Evolutionary conservation across 2,797 vertebrate genomes (phyloP), one percentile per base, ranked within the genome.

Genomic region (Cygnus olor): DNA sequence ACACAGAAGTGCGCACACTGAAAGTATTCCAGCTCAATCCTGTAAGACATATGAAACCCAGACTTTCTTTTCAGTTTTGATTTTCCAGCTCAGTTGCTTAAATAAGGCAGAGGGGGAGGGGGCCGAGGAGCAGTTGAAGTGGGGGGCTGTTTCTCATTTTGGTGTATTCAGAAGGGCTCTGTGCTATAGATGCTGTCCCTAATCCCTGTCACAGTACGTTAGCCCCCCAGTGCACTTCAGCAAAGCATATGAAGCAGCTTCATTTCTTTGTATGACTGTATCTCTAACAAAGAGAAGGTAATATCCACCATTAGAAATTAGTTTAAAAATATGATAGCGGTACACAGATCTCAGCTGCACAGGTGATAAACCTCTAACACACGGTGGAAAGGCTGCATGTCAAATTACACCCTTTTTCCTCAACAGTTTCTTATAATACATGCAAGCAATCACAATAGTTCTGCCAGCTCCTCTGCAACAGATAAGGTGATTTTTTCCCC

Each of bases 11-110:
- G 12, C 80, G 24, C 51, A 69, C 7, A 45, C n/a, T 57, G 47
- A 8, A 71, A 79, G 44, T 70, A 73, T 70, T 95, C 88, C 66
- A 85, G 57, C 49, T 91, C 49, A 88, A 34, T 56, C 34, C 60
- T 34, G 7, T 22, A 42, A 51, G 15, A 68, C 18, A 20, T 11
- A 58, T 0, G 16, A 92, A 83, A 77, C 6, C 0, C 57, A 36
- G 5, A 61, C 16, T 51, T 74, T 42, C 42, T 76, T 88, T 89
- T 53, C 60, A 27, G 30, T 51, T 85, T 44, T 72, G 25, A 51
- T 76, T 79, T 93, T 74, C 70, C 56, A 95, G 15, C 28, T 76
- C 1, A 0, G 17, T 17, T 80, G 30, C 22, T 89, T 28, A 82
- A 47, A 53, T 45, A 49, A 85, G 44, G 24, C 65, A 70, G 51